Evolutionary conservation across 1,140 invertebrate genomes (phyloP), one percentile per base, ranked within the genome.

Genomic region (Medauroidea extradentata): DNA sequence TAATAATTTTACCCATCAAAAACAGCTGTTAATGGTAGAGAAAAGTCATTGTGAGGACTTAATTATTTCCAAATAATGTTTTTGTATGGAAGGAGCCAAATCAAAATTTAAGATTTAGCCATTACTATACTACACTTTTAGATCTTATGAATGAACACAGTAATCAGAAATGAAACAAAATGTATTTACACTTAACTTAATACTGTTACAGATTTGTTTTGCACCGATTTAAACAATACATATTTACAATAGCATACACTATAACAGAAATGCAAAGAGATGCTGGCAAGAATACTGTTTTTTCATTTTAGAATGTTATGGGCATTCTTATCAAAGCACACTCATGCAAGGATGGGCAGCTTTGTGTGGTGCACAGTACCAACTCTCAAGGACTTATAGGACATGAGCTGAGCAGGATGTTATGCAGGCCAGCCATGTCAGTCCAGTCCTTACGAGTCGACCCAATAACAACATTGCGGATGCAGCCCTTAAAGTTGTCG

Each of bases 401-500:
- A 75, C 93, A 96, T 19, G 92, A 92, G 77, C 89, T 90, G 9
- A 94, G 78, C 39, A 91, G 81, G 57, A 95, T 87, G 74, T 93
- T 90, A 61, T 91, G 85, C 48, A 93, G 74, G 46, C 84, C 78
- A 53, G 86, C 83, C 90, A 93, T 92, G 61, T 87, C 84, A 14
- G 85, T 87, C 92, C 93, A 96, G 71, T 93, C 89, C 51, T 81
- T 79, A 81, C 79, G 46, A 73, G 77, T 61, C 27, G 78, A 75
- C 58, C 84, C 81, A 53, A 95, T 87, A 53, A 82, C 82, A 8
- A 96, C 81, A 68, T 94, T 93, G 42, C 89, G 79, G 66, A 97
- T 90, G 78, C 94, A 97, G 8, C 94, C 94, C 69, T 89, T 90
- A 75, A 96, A 96, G 68, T 92, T 91, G 62, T 91, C 89, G 64